Conservation (phyloP, 1,140 invertebrate species). For the Ctenoplectra terminalis region DNA sequence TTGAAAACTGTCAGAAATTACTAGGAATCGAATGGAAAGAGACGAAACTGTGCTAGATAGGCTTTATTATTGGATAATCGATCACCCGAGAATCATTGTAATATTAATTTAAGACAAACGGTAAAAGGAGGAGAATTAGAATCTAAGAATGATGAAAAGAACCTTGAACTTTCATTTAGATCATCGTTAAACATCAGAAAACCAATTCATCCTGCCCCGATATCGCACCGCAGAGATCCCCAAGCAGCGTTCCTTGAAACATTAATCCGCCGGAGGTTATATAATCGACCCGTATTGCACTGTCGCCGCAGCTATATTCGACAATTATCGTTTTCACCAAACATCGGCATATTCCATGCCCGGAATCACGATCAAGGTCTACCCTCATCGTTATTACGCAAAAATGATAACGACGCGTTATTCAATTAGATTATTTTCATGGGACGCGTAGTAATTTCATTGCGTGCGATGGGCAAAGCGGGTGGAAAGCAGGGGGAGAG, state of each 20-base stretch:
- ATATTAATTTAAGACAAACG: no score
- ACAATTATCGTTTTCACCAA: slow-evolving; percentile 35
- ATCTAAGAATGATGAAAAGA: background rate
- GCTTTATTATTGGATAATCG: no score
- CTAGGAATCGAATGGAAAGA: no score
- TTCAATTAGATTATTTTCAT: slow-evolving; percentile 68
- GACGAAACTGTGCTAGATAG: no score
- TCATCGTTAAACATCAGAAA: background rate
- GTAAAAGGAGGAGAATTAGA: background rate
- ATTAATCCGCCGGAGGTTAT: slow-evolving; percentile 11
- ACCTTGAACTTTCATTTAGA: background rate
- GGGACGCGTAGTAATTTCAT: slow-evolving; percentile 61
- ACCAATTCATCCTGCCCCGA: background rate
- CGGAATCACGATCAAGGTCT: slow-evolving; percentile 57
- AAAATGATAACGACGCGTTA: slow-evolving; percentile 62
- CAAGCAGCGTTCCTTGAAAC: slow-evolving; percentile 10
- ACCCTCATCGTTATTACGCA: slow-evolving; percentile 47
- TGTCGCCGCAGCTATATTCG: slow-evolving; percentile 8
- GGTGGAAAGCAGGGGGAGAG: background rate
- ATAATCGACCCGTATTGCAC: slow-evolving; percentile 20
- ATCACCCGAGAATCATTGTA: no score
- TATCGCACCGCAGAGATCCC: background rate
- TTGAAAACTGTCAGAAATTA: no score
- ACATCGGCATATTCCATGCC: slow-evolving; percentile 15
- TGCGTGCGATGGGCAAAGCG: slow-evolving; percentile 43